Percentiles rank a stretch among this genome's conserved stretches.
phyloP scores from a whole-genome alignment of 1,140 invertebrate species.

The Diabrotica virgifera region DNA sequence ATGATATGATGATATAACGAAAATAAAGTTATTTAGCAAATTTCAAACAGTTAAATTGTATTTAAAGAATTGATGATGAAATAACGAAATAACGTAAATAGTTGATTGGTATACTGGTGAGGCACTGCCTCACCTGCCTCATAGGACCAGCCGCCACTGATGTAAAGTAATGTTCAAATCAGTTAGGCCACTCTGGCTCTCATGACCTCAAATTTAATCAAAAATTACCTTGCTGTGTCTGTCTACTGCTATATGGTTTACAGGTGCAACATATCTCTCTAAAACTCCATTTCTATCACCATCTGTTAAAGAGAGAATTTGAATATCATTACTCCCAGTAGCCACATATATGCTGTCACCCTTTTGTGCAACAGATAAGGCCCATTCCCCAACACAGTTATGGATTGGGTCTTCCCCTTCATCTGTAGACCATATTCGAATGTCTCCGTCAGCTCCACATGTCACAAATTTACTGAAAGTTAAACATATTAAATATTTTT shows the following conservation, averaged over 20 bases:
- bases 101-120: too few relatives aligned
- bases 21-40: too few relatives aligned
- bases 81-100: too few relatives aligned
- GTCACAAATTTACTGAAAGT: conserved; percentile 73
- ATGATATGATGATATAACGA: too few relatives aligned
- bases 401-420: conserved; percentile 86
- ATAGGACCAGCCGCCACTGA: too few relatives aligned
- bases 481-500: not conserved
- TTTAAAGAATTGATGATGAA: too few relatives aligned
- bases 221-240: conserved; percentile 37
- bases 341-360: conserved; percentile 70
- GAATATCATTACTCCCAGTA: conserved; percentile 81
- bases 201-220: too few relatives aligned
- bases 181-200: too few relatives aligned
- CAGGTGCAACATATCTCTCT: conserved; percentile 80
- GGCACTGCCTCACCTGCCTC: too few relatives aligned
- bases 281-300: conserved; percentile 81
- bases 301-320: conserved; percentile 77
- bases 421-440: conserved; percentile 81
- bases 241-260: conserved; percentile 67
- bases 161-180: too few relatives aligned
- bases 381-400: conserved; percentile 80
- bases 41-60: too few relatives aligned
- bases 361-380: conserved; percentile 62
- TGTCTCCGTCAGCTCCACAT: conserved; percentile 87